Percentiles rank a stretch among this genome's conserved stretches.
phyloP scores from a whole-genome alignment of 37 sponge, comb jelly and placozoan species.

The Axinella damicornis region DNA sequence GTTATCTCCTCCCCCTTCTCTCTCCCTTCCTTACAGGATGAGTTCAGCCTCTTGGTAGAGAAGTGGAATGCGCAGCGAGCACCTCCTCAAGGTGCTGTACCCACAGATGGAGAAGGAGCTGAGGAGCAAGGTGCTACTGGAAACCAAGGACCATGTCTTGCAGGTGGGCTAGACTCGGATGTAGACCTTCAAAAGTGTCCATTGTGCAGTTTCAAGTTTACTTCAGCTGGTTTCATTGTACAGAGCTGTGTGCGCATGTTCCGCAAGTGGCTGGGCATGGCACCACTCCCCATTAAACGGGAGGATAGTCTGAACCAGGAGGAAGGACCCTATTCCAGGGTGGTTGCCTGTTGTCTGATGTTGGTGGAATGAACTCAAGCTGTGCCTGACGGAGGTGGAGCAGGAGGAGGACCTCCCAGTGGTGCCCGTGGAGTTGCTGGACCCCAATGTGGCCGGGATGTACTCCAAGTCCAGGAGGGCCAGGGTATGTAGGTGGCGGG shows the following conservation, averaged over 20 bases:
- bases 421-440: constrained; percentile 75
- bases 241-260: constrained; percentile 77
- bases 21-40: constrained; percentile 59
- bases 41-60: constrained; percentile 87
- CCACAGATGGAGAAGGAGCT: constrained; percentile 92
- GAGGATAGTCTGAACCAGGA: neutral
- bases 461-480: constrained; percentile 79
- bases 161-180: constrained; percentile 82
- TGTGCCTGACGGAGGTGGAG: constrained; percentile 58
- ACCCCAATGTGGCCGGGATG: constrained; percentile 68
- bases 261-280: constrained; percentile 72
- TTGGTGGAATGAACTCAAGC: constrained; percentile 73
- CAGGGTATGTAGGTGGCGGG: neutral
- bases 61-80: constrained; percentile 98
- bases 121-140: constrained; percentile 67
- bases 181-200: no score
- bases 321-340: constrained; percentile 42
- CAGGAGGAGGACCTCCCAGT: constrained; percentile 59
- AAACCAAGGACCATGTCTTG: constrained; percentile 89
- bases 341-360: constrained; percentile 67
- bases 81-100: constrained; percentile 87
- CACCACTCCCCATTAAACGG: constrained; percentile 54
- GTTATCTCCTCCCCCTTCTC: neutral
- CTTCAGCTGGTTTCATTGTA: no score
- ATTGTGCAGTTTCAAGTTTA: no score